Evolutionary conservation across 2,888 invertebrate genomes (phyloP).

Genomic region (Perithous albicinctus): DNA sequence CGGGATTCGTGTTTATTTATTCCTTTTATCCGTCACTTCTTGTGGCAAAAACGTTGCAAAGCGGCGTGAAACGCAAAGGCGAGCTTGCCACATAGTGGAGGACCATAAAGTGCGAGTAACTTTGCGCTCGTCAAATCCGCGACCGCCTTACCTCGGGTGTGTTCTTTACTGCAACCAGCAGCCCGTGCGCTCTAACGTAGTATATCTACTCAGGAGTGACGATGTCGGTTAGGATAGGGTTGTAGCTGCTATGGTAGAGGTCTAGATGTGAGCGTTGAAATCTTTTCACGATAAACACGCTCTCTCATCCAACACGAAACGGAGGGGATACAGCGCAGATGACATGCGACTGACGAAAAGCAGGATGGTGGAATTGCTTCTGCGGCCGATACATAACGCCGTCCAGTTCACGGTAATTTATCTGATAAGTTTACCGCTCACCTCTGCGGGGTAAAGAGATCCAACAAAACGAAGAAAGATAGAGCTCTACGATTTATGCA

Average conservation of each 20-base stretch:
- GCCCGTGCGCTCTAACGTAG: constrained; percentile 18
- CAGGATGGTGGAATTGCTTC: too few species aligned
- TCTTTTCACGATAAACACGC: constrained; percentile 63
- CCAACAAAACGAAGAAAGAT: constrained; percentile 39
- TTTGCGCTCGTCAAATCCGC: constrained; percentile 55
- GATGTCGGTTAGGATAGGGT: constrained; percentile 23
- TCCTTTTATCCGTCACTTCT: constrained; percentile 9
- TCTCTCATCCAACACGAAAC: constrained; percentile 55
- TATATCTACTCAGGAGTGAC: constrained; percentile 49
- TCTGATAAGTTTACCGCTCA: constrained; percentile 61
- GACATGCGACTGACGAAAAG: too few species aligned
- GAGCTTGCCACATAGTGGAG: constrained; percentile 16
- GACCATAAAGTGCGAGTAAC: constrained; percentile 36
- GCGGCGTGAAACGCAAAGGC: constrained; percentile 25
- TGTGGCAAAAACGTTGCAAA: constrained; percentile 18
- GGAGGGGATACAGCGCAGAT: too few species aligned
- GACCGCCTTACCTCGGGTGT: constrained; percentile 34
- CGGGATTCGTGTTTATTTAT: background rate
- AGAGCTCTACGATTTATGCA: background rate
- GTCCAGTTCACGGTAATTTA: constrained; percentile 60
- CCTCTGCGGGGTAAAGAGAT: constrained; percentile 54
- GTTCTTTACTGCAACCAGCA: constrained; percentile 10
- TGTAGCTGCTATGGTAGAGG: background rate
- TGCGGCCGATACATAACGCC: constrained; percentile 37
- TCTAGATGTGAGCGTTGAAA: constrained; percentile 47